Base-by-base conservation (phyloP, 2,797 vertebrate genomes). In the Sebastes steindachneri region DNA sequence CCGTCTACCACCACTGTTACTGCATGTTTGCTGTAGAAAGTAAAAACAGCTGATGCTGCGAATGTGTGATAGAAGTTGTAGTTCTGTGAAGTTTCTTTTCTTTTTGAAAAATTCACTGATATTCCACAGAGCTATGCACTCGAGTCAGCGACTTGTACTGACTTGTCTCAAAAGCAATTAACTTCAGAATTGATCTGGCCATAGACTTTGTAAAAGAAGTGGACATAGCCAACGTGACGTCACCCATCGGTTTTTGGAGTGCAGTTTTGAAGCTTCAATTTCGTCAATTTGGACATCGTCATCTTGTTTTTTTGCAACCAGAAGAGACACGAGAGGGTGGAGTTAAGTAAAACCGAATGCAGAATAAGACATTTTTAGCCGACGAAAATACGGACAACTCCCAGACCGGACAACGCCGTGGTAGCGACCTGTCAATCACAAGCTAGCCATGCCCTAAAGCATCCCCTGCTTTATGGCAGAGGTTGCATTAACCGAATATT, bases 41-140 rank as follows among this genome's bases (percentile, higher is more conserved):
- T 35, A 25, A 45, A 67, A 77, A 62, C 54, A 66, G 76, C 82
- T 79, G 60, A 68, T 71, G 21, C 28, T 12, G 65, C 26, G 0
- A 71, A 66, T 45, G 48, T 45, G 25, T 28, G 33, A 68, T 21
- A 19, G 5, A 25, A 82, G 26, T 62, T 73, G 26, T 45, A 35
- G 14, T 37, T 59, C 10, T 66, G 54, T 63, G 10, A 80, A 54
- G 41, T 68, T 33, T 15, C 9, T 26, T 45, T 74, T 12, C 8
- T 68, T 51, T 80, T 41, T 26, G 15, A 19, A 45, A 35, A 66
- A 51, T 25, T 14, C 11, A 10, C 15, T 55, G 10, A 65, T 51
- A 35, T 58, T 72, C 62, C 17, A n/a, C 21, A 57, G 53, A 71
- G 35, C 9, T 17, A 29, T 6, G 23, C 31, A 25, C 26, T 23